Conservation (phyloP, 2,888 invertebrate genomes). For the Lycophotia porphyrea region DNA sequence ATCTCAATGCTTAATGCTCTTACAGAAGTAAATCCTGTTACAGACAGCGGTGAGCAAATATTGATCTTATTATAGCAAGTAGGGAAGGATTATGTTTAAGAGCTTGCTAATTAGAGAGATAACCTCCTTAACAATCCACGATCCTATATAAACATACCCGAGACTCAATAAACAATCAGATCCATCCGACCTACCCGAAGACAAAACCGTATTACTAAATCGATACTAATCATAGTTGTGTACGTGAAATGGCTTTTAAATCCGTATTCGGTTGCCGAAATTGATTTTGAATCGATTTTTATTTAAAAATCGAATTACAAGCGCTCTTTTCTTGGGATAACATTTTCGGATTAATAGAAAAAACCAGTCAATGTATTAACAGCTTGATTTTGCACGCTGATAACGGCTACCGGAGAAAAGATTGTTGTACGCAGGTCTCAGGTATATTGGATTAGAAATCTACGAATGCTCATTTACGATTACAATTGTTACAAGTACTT, state of each 20-base stretch:
- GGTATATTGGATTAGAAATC: conserved; percentile 52
- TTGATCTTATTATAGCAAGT: conserved; percentile 80
- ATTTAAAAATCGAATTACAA: conserved; percentile 32
- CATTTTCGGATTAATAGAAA: conserved; percentile 27
- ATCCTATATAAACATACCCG: conserved; percentile 85
- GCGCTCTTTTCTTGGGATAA: conserved; percentile 33
- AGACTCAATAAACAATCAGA: conserved; percentile 76
- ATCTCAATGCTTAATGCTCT: conserved; percentile 42
- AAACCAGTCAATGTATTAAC: conserved; percentile 43
- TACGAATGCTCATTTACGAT: conserved; percentile 54
- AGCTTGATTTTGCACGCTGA: conserved; percentile 43
- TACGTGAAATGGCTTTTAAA: conserved; percentile 56
- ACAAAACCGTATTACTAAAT: conserved; percentile 67
- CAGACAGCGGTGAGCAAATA: conserved; percentile 71
- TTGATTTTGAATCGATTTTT: conserved; percentile 30
- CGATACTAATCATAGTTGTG: conserved; percentile 46
- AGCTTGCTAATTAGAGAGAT: conserved; percentile 86
- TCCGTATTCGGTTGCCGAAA: conserved; percentile 32
- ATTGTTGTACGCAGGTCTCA: conserved; percentile 38
- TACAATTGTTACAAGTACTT: conserved; percentile 50
- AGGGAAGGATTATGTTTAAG: conserved; percentile 84
- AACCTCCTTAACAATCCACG: conserved; percentile 82
- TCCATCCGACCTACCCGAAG: conserved; percentile 64
- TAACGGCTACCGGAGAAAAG: conserved; percentile 32
- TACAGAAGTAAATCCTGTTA: conserved; percentile 69